Conservation (phyloP, 2,113 vertebrate species). For the Malaclemys terrapin region DNA sequence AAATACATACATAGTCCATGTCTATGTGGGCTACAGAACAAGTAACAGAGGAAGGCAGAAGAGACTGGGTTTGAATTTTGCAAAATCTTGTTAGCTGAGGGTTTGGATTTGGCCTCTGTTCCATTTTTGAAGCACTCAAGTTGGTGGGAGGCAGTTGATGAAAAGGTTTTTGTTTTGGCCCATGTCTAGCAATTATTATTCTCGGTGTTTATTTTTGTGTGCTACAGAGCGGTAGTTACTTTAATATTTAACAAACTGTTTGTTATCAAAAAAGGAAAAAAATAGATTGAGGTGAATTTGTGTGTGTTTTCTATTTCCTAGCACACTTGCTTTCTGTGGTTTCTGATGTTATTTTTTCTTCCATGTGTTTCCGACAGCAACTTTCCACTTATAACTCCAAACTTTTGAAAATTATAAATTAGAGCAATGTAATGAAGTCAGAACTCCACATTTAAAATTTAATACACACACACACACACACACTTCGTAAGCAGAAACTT, state of each 20-base stretch:
- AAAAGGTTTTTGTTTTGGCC: neutral
- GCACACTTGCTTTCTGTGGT: neutral
- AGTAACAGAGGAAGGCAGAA: neutral
- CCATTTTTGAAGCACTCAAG: neutral
- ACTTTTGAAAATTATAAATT: neutral
- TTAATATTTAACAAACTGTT: rapidly evolving
- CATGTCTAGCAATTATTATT: neutral
- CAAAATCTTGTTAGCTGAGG: neutral
- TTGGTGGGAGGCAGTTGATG: neutral
- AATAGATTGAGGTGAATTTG: neutral
- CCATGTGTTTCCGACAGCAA: rapidly evolving
- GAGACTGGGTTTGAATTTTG: neutral
- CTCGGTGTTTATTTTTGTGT: neutral
- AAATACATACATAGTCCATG: neutral
- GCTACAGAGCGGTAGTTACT: neutral
- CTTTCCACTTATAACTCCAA: neutral
- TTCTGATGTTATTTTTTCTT: neutral
- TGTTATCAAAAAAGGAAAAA: neutral
- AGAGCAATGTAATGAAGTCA: neutral
- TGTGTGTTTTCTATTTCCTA: neutral
- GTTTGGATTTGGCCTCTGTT: neutral
- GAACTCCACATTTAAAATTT: neutral
- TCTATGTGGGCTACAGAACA: neutral
- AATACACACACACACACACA: too few relatives aligned
- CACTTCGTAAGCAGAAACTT: neutral